These are phyloP conservation scores for Centruroides vittatus DNA, from an alignment of 1,140 invertebrate species.

Conservation along the genomic window DNA sequence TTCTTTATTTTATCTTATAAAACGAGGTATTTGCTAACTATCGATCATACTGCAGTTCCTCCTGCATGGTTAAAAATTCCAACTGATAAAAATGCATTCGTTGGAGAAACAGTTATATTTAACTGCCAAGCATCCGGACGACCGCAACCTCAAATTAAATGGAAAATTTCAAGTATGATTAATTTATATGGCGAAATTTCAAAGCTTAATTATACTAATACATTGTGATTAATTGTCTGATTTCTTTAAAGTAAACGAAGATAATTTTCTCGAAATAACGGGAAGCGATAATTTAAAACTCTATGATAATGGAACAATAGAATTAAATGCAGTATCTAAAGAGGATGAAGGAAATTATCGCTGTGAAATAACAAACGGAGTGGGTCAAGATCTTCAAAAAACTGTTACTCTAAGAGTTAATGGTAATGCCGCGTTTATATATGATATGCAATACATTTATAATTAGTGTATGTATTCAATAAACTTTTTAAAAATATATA, in stretches of 20 bases:
- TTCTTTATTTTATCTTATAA: not conserved
- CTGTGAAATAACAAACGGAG: slow-evolving; percentile 7
- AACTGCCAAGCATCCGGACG: slow-evolving; percentile 1
- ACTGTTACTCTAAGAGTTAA: slow-evolving; percentile 4
- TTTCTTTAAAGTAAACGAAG: no score
- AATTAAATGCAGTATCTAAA: slow-evolving; percentile 3
- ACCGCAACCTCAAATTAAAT: not conserved
- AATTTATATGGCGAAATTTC: no score
- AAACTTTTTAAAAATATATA: no score
- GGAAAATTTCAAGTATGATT: not conserved
- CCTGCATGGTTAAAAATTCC: slow-evolving; percentile 1
- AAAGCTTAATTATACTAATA: no score
- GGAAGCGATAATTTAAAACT: no score
- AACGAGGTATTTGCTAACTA: no score
- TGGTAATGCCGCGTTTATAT: not conserved
- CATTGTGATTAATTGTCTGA: no score
- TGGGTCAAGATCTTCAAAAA: slow-evolving; percentile 5
- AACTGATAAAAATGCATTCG: not conserved
- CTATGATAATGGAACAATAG: slow-evolving; percentile 7
- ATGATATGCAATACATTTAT: no score
- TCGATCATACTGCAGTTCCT: not conserved
- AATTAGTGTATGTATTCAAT: no score
- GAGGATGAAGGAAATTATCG: slow-evolving; percentile 6
- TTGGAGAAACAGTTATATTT: not conserved
- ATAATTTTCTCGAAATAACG: no score